These are phyloP conservation scores for Whitmania pigra DNA, from an alignment of 1,140 invertebrate genomes.

Conservation along the genomic window DNA sequence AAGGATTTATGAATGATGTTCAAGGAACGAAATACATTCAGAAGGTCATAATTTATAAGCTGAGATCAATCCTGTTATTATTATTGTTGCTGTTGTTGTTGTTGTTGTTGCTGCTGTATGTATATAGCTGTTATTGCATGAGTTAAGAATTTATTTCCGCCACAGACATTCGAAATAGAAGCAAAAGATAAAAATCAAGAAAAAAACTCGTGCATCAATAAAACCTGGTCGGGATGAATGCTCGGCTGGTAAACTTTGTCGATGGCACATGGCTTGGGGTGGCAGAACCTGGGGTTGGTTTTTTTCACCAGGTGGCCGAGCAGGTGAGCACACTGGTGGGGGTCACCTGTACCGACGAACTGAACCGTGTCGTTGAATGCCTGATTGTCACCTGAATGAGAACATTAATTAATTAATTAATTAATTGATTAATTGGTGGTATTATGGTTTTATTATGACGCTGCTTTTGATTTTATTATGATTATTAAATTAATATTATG, in stretches of 20 bases:
- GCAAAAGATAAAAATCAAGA: no score
- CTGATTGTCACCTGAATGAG: neutral
- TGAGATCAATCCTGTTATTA: no score
- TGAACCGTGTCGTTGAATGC: neutral
- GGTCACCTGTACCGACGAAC: slow-evolving; percentile 13
- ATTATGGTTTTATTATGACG: neutral
- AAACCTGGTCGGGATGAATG: slow-evolving; percentile 24
- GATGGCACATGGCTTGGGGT: slow-evolving; percentile 36
- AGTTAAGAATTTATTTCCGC: no score
- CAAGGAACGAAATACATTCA: no score
- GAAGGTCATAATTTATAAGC: no score
- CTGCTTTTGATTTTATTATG: neutral
- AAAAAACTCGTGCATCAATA: neutral
- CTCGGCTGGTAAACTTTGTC: slow-evolving; percentile 33
- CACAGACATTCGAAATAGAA: no score
- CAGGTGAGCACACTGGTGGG: neutral
- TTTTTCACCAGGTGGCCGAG: slow-evolving; percentile 2
- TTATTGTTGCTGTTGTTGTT: no score
- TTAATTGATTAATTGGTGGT: no score
- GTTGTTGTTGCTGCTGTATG: no score
- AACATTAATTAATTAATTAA: neutral
- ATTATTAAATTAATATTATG: neutral
- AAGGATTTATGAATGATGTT: no score
- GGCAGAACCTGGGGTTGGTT: slow-evolving; percentile 27
- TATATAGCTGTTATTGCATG: no score